These are phyloP conservation scores for Ciconia nigra DNA, from an alignment of 2,797 vertebrate genomes.

Conservation along the genomic window DNA sequence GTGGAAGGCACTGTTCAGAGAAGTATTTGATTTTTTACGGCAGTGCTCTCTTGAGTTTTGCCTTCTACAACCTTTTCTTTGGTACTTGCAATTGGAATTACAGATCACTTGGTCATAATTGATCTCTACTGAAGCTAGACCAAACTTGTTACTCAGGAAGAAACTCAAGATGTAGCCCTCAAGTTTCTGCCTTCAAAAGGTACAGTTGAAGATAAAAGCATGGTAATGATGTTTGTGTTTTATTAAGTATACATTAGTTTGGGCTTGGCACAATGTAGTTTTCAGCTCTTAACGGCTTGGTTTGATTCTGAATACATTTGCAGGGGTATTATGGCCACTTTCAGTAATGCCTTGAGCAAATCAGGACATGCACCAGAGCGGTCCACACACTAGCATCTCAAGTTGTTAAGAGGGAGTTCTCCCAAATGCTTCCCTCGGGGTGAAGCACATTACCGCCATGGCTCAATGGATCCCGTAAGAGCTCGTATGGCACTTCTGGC, in stretches of 20 bases:
- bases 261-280: not conserved
- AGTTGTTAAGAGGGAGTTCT: not conserved
- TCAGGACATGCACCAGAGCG: accelerated
- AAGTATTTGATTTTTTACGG: not conserved
- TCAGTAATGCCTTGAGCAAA: not conserved
- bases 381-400: not conserved
- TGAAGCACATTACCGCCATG: not conserved
- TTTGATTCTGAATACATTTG: not conserved
- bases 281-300: not conserved
- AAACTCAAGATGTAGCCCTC: not conserved
- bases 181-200: not conserved
- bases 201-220: not conserved
- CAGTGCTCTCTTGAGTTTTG: not conserved
- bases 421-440: not conserved
- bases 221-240: not conserved
- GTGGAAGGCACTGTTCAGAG: not conserved
- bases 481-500: not conserved
- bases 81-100: not conserved
- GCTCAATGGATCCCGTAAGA: not conserved
- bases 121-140: not conserved
- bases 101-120: not conserved
- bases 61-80: not conserved
- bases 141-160: not conserved
- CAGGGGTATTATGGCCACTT: not conserved
- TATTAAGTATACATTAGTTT: not conserved